Evolutionary conservation across 2,888 invertebrate species (phyloP).

Genomic region (Rotaria socialis): DNA sequence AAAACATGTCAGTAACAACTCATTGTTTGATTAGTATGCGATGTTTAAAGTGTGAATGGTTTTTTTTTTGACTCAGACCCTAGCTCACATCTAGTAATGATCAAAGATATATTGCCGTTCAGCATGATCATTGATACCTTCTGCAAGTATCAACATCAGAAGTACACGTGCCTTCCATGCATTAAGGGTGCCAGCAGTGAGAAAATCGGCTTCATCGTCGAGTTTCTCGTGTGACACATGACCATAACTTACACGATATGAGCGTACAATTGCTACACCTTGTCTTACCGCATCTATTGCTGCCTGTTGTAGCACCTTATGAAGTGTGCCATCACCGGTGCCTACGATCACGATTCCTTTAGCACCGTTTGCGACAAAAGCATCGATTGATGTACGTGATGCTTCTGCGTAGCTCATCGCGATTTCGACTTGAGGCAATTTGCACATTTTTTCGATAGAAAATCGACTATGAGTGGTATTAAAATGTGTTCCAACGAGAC

Average conservation of each 20-base stretch:
- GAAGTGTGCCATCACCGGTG: neutral
- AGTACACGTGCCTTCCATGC: neutral
- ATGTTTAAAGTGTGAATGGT: too few relatives aligned
- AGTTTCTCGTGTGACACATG: neutral
- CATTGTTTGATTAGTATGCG: too few relatives aligned
- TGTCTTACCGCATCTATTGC: neutral
- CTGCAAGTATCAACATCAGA: neutral
- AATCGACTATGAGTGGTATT: too few relatives aligned
- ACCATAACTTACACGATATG: neutral
- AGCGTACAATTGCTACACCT: neutral
- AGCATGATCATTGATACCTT: neutral
- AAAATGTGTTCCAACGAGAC: neutral
- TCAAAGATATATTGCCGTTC: neutral
- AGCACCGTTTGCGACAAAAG: fast-evolving
- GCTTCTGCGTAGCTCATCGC: neutral
- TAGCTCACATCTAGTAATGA: too few relatives aligned
- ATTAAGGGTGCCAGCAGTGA: neutral
- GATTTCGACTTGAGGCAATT: neutral
- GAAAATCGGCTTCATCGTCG: neutral
- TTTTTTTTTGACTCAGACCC: too few relatives aligned
- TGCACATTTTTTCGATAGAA: too few relatives aligned
- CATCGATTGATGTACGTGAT: neutral
- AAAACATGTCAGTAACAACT: too few relatives aligned
- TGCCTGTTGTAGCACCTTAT: neutral
- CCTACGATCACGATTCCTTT: neutral